Evolutionary conservation across 2,888 invertebrate species (phyloP).

Genomic region (Drosophila mimica): DNA sequence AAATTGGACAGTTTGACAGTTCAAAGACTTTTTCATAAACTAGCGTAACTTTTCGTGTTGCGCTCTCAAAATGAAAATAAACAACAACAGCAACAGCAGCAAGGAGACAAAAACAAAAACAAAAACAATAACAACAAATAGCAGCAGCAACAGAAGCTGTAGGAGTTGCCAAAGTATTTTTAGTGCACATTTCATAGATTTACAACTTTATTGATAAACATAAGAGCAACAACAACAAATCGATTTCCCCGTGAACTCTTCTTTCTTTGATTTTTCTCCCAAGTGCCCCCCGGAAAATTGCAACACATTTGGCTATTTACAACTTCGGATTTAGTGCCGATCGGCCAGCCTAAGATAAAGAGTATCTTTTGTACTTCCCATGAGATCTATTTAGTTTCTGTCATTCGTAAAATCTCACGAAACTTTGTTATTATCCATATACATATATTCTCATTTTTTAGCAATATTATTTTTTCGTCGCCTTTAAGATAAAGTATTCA

Average conservation of each 20-base stretch:
- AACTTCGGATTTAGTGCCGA: not conserved
- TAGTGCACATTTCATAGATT: conserved; percentile 55
- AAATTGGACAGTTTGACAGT: conserved; percentile 76
- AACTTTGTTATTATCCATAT: not conserved
- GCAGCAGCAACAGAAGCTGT: not conserved
- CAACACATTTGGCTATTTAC: not conserved
- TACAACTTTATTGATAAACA: conserved; percentile 36
- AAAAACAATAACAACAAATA: conserved; percentile 1
- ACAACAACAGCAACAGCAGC: conserved; percentile 4
- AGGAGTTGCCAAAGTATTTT: conserved; percentile 29
- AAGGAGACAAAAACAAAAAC: not conserved
- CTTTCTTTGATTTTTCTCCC: not conserved
- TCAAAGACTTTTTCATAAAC: conserved; percentile 74
- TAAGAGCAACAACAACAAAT: conserved; percentile 7
- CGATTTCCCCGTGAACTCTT: not conserved
- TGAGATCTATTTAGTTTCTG: conserved; percentile 2
- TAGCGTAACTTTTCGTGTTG: conserved; percentile 63
- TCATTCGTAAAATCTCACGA: not conserved
- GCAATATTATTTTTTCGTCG: not conserved
- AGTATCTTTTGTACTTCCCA: not conserved
- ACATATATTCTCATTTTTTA: not conserved
- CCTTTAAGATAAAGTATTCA: not conserved
- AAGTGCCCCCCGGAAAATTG: not conserved
- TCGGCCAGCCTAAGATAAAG: not conserved
- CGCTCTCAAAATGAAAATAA: conserved; percentile 47